phyloP scores from a whole-genome alignment of 2,113 vertebrate genomes.

The Clarias magur region DNA sequence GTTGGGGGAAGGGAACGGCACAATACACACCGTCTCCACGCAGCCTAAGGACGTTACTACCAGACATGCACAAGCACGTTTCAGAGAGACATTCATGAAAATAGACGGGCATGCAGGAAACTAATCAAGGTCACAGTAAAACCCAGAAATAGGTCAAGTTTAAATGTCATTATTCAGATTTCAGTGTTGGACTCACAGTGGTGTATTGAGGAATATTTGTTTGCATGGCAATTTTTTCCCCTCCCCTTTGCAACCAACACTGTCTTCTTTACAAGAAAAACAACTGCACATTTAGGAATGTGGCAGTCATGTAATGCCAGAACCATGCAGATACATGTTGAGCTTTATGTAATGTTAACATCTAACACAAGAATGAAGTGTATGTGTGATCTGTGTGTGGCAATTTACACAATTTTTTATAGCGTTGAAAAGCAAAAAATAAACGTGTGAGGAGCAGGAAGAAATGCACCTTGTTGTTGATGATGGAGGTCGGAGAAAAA shows the following conservation, averaged over 20 bases:
- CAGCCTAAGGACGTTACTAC: neutral
- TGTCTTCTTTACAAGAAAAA: neutral
- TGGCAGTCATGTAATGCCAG: neutral
- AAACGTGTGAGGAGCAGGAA: neutral
- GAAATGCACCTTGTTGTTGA: neutral
- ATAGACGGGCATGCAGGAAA: neutral
- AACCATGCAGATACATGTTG: neutral
- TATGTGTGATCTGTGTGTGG: too few species aligned
- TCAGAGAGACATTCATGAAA: neutral
- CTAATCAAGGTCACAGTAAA: too few species aligned
- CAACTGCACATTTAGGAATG: neutral
- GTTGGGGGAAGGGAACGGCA: conserved; percentile 41
- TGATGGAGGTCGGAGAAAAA: neutral
- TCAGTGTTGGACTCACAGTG: neutral
- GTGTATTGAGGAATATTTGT: neutral
- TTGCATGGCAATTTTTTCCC: neutral
- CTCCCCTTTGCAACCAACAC: neutral
- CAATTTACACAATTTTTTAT: neutral
- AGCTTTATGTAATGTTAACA: neutral
- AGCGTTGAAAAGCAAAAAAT: neutral
- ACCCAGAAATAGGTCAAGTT: conserved; percentile 2
- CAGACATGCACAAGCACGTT: neutral
- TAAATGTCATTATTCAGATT: neutral
- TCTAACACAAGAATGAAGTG: neutral
- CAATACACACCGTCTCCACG: neutral